phyloP scores from a whole-genome alignment of 2,797 vertebrate species.

The Echiichthys vipera region DNA sequence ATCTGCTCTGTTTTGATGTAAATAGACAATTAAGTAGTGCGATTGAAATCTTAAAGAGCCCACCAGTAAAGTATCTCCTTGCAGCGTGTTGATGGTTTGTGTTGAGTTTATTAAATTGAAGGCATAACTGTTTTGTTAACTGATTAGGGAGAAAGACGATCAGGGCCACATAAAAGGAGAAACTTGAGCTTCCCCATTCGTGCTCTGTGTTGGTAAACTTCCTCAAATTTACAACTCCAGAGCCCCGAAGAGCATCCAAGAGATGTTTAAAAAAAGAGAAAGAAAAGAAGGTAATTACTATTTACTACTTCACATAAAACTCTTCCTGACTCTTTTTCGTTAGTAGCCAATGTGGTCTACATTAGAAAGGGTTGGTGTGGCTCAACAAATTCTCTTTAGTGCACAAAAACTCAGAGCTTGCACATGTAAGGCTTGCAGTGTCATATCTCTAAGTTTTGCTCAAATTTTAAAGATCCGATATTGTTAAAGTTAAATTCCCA shows the following conservation, averaged over 20 bases:
- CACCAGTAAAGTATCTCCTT: slow-evolving; percentile 41
- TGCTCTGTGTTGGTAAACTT: slow-evolving; percentile 66
- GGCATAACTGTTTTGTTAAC: slow-evolving; percentile 50
- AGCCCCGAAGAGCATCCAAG: slow-evolving; percentile 49
- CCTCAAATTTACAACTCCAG: slow-evolving; percentile 52
- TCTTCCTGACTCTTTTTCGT: slow-evolving; percentile 47
- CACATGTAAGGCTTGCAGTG: background rate
- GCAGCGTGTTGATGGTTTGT: slow-evolving; percentile 45
- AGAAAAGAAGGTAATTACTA: slow-evolving; percentile 48
- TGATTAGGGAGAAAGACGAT: slow-evolving; percentile 29
- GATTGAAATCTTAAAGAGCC: slow-evolving; percentile 54
- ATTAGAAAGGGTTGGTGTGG: slow-evolving; percentile 51
- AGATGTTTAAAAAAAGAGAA: slow-evolving; percentile 42
- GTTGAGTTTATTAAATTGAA: slow-evolving; percentile 43
- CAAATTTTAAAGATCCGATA: slow-evolving; percentile 12
- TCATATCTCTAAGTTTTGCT: background rate
- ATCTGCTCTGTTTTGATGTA: slow-evolving; percentile 61
- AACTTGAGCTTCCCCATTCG: slow-evolving; percentile 32
- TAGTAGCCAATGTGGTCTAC: slow-evolving; percentile 59
- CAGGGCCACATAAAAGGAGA: slow-evolving; percentile 47
- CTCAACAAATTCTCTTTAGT: slow-evolving; percentile 34
- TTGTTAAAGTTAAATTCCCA: too few species aligned
- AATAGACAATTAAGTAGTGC: slow-evolving; percentile 64
- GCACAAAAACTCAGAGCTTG: slow-evolving; percentile 20
- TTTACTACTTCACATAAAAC: slow-evolving; percentile 72